Conservation (phyloP, 2,113 vertebrate species). For the Siniperca knerii region DNA sequence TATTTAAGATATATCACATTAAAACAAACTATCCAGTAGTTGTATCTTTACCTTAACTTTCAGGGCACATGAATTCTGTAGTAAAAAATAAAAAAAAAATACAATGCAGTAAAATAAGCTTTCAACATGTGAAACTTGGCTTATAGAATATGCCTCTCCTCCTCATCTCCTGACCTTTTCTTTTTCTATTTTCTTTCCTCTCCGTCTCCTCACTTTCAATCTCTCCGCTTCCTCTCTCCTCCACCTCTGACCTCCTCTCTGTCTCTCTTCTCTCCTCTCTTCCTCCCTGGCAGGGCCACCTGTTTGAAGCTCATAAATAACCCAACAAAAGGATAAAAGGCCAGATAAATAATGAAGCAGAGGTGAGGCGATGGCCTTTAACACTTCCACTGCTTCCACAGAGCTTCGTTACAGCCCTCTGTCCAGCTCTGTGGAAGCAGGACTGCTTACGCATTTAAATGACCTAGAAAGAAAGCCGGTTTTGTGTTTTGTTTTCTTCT, state of each 20-base stretch:
- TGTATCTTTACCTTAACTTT: too few relatives aligned
- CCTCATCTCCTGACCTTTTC: constrained; percentile 13
- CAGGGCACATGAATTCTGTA: neutral
- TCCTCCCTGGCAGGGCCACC: constrained; percentile 36
- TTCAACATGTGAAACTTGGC: neutral
- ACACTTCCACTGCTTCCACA: neutral
- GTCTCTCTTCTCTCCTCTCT: neutral
- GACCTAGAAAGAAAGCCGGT: neutral
- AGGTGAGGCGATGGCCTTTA: constrained; percentile 54
- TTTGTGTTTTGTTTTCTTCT: constrained; percentile 1
- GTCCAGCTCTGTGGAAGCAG: neutral
- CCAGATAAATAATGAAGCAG: constrained; percentile 67
- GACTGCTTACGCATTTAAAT: neutral
- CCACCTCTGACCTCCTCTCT: neutral
- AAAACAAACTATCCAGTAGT: neutral
- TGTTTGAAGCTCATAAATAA: constrained; percentile 73
- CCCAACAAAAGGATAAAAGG: constrained; percentile 68
- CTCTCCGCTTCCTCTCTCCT: neutral
- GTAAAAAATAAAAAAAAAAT: neutral
- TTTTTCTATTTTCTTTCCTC: neutral
- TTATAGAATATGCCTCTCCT: neutral
- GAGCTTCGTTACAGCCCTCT: neutral
- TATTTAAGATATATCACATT: too few relatives aligned
- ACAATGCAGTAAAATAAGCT: neutral
- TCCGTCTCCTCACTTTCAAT: neutral